Base-by-base conservation (phyloP, 2,888 invertebrate genomes). In the Tethea ocularis region DNA sequence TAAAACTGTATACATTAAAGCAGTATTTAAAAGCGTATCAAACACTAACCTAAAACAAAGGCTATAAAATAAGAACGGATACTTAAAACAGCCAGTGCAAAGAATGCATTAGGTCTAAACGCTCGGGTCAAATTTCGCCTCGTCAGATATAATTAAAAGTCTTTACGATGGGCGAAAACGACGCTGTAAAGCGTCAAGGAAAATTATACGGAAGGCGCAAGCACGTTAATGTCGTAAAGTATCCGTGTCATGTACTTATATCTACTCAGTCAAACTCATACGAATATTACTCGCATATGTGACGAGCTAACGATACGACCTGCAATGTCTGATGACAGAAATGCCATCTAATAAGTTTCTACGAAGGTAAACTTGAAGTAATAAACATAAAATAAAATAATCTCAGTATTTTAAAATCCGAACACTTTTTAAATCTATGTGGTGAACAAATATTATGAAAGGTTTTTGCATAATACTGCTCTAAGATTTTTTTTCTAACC, bases 111-210 rank as follows among this genome's bases (percentile, higher is more conserved):
- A 83, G 82, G 76, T 84, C 77, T 72, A 73, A 72, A 72, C 70
- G 74, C 64, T 69, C 75, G 71, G 82, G 80, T 84, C 80, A 81
- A 85, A 84, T 84, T 83, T 84, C 78, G 82, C 83, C 75, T 79
- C 80, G 82, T 83, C 84, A 84, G 83, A 87, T 83, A 86, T 88
- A 88, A 87, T 88, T 88, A 89, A 88, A 87, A 86, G 82, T 83
- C 80, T 86, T 88, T 87, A 87, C 84, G 87, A 86, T 85, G 81
- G 82, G 80, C 82, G 82, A 84, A 82, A 86, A 87, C 87, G 87
- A 83, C 80, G 88, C 85, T 89, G 89, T 89, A 87, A 89, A 88
- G 84, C 77, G 77, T 72, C 75, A 73, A 75, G 80, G 80, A 81
- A 84, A 86, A 84, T 84, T 86, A 86, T 86, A 83, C 78, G 76